phyloP scores from a whole-genome alignment of 2,797 vertebrate genomes.

The Clarias pachynema region DNA sequence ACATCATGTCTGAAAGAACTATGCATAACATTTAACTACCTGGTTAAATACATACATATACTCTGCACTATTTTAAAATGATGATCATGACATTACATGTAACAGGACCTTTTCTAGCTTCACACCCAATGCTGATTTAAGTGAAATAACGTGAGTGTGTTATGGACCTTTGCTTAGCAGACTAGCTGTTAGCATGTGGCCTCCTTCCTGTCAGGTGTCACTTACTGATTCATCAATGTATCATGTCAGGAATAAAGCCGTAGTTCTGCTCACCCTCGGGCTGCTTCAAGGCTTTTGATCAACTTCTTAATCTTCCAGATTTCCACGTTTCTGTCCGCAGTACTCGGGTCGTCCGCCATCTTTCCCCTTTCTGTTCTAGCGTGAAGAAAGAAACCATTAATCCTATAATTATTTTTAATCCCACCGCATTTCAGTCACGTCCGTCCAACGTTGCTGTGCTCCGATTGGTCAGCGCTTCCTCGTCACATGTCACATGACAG shows the following conservation, averaged over 20 bases:
- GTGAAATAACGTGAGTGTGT: not conserved
- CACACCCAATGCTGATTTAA: not conserved
- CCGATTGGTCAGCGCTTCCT: not conserved
- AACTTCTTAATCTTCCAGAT: constrained; percentile 75
- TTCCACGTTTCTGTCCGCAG: constrained; percentile 88
- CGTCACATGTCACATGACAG: not conserved
- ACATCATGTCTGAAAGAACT: not conserved
- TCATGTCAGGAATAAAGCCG: not conserved
- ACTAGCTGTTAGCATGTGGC: constrained; percentile 32
- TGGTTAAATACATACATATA: not conserved
- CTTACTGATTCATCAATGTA: not conserved
- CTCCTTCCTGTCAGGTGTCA: not conserved
- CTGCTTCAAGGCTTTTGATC: constrained; percentile 62
- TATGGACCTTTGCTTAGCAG: constrained; percentile 34
- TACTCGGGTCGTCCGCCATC: constrained; percentile 89
- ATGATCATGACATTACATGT: not conserved
- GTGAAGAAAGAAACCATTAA: not conserved
- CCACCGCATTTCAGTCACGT: not conserved
- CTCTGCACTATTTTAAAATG: not conserved
- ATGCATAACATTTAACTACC: not conserved
- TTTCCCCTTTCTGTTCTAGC: constrained; percentile 61
- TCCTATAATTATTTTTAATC: not conserved
- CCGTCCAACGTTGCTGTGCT: not conserved
- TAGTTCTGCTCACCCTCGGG: constrained; percentile 46
- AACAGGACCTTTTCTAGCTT: too few species aligned